Conservation (phyloP, 2,888 invertebrate species). For the Epinotia ramella region DNA sequence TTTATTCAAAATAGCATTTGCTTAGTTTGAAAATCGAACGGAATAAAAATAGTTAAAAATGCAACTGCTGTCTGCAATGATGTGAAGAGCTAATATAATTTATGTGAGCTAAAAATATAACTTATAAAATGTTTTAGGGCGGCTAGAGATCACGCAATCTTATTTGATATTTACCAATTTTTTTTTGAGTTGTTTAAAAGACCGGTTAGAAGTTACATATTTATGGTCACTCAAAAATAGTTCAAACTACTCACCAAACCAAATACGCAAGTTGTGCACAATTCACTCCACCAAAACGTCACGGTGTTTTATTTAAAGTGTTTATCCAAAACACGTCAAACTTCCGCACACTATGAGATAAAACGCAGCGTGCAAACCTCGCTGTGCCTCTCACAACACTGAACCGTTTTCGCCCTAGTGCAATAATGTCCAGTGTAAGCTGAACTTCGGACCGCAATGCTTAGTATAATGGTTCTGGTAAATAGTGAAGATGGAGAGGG, state of each 20-base stretch:
- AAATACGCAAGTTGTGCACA: constrained; percentile 1
- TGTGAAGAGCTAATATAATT: too few relatives aligned
- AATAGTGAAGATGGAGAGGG: background rate
- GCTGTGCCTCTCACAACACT: background rate
- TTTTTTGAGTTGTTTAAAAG: too few relatives aligned
- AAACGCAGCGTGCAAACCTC: constrained; percentile 15
- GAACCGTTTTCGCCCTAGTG: background rate
- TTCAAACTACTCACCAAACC: constrained; percentile 2
- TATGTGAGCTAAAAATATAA: too few relatives aligned
- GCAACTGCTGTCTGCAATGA: too few relatives aligned
- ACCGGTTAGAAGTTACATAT: too few relatives aligned
- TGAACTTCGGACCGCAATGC: background rate
- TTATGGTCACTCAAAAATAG: background rate
- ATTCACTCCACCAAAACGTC: constrained; percentile 19
- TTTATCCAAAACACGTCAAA: constrained; percentile 4
- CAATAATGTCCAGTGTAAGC: background rate
- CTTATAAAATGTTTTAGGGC: too few relatives aligned
- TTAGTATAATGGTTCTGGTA: background rate
- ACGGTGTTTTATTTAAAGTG: background rate
- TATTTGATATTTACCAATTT: too few relatives aligned
- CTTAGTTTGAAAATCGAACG: too few relatives aligned
- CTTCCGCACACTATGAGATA: background rate
- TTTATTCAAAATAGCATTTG: too few relatives aligned
- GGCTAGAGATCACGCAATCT: too few relatives aligned
- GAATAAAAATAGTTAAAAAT: too few relatives aligned